Conservation (phyloP, 1,140 invertebrate genomes). For the Dendroctonus valens region DNA sequence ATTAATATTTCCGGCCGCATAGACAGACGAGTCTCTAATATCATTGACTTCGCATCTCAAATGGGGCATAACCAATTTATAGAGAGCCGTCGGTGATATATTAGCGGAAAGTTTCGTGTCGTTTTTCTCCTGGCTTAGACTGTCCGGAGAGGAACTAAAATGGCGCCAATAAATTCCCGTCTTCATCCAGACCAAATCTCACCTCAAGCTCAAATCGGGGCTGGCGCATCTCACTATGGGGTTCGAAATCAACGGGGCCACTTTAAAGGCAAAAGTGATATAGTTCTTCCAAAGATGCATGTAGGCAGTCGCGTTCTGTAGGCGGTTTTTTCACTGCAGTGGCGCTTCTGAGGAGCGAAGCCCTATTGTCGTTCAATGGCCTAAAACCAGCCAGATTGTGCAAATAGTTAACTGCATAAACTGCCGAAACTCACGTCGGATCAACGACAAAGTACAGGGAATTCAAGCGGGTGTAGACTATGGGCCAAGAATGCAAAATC, state of each 20-base stretch:
- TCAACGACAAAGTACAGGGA: conserved; percentile 90
- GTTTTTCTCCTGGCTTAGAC: conserved; percentile 74
- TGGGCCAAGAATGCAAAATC: conserved; percentile 89
- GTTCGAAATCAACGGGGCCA: conserved; percentile 83
- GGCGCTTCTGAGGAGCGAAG: conserved; percentile 81
- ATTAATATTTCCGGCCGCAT: conserved; percentile 92
- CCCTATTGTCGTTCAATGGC: conserved; percentile 94
- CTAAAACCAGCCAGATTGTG: conserved; percentile 55
- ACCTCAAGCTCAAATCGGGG: conserved; percentile 88
- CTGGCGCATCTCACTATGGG: conserved; percentile 85
- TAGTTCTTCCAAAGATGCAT: conserved; percentile 96
- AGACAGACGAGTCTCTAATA: conserved; percentile 88
- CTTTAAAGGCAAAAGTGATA: conserved; percentile 89
- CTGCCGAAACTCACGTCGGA: conserved; percentile 75
- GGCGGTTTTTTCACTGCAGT: conserved; percentile 78
- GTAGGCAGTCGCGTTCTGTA: conserved; percentile 88
- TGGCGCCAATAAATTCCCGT: neutral
- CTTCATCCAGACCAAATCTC: conserved; percentile 40
- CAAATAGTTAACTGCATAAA: neutral
- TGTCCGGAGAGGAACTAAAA: conserved; percentile 80
- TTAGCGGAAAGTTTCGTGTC: conserved; percentile 59
- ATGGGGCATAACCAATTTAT: conserved; percentile 88
- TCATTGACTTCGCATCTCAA: conserved; percentile 88
- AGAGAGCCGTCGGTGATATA: conserved; percentile 78
- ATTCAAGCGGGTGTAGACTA: conserved; percentile 87